Evolutionary conservation across 1,140 invertebrate species (phyloP), one percentile per base, ranked within the genome.

Genomic region (Hestina assimilis): DNA sequence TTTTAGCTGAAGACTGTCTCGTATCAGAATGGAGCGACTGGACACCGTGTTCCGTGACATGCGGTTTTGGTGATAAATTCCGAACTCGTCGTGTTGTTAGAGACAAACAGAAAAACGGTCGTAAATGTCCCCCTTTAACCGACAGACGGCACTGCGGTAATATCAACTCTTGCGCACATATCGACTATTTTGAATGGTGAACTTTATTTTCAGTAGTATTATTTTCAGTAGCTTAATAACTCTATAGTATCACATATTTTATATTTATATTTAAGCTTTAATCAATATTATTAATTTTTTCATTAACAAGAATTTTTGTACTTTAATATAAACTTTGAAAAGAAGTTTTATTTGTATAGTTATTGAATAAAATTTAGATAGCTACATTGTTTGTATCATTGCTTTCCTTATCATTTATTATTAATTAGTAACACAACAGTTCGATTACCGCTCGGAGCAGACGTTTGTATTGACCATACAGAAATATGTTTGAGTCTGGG

Each of bases 11-110:
- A 6, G 89, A 91, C 59, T 92, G 91, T 59, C 72, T 88, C 0
- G 92, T 92, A 15, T 91, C 91, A 0, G 71, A 89, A n/a, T 94
- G 93, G 93, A 89, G 90, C 7, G 80, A 89, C n/a, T 94, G 92
- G 92, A 89, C 90, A 0, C 89, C 91, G 0, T 94, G 93, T 69
- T 92, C 91, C 0, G 90, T 89, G 0, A 91, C 90, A 1, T 94
- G 93, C 64, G 93, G 93, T 0, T 90, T 90, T 20, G 93, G 93
- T 1, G 79, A 91, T 0, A 90, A 90, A 62, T 88, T 90, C 53
- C 86, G 94, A 28, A 91, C 90, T 0, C 83, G 95, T 26, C 83
- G 87, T 0, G 68, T 88, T 1, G 8, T 85, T 4, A 63, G 79
- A 12, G 51, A 72, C 23, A 82, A 67, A 31, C 82, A 92, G 2